Conservation (phyloP, 2,797 vertebrate species). For the Tangara arthus region DNA sequence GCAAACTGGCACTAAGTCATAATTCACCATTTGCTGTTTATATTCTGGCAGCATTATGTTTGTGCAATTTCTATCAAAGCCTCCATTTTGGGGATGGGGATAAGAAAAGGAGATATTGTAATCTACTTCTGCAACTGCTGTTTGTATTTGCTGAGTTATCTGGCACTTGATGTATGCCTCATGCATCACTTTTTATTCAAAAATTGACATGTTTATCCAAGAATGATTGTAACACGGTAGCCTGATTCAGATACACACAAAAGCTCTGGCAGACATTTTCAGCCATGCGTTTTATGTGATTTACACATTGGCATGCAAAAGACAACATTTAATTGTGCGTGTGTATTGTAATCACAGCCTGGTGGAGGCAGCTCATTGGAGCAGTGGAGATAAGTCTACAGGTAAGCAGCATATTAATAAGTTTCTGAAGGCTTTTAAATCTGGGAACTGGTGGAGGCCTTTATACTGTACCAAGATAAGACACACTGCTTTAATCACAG, state of each 20-base stretch:
- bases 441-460: neutral
- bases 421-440: neutral
- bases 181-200: neutral
- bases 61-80: slow-evolving; percentile 19
- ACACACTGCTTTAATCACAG: neutral
- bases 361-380: neutral
- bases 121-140: neutral
- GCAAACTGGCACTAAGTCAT: slow-evolving; percentile 13
- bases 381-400: neutral
- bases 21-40: slow-evolving; percentile 52
- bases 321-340: neutral
- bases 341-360: neutral
- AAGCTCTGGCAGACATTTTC: neutral
- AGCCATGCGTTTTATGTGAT: neutral
- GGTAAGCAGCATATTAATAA: neutral
- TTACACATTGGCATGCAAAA: neutral
- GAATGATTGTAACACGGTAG: neutral
- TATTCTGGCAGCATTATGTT: slow-evolving; percentile 4
- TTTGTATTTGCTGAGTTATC: neutral
- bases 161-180: neutral
- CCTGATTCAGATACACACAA: neutral
- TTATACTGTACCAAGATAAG: neutral
- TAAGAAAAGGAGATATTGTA: neutral
- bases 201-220: slow-evolving; percentile 12
- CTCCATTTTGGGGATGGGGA: neutral